These are phyloP conservation scores for Sialia sialis DNA, from an alignment of 2,113 vertebrate genomes.

Conservation along the genomic window DNA sequence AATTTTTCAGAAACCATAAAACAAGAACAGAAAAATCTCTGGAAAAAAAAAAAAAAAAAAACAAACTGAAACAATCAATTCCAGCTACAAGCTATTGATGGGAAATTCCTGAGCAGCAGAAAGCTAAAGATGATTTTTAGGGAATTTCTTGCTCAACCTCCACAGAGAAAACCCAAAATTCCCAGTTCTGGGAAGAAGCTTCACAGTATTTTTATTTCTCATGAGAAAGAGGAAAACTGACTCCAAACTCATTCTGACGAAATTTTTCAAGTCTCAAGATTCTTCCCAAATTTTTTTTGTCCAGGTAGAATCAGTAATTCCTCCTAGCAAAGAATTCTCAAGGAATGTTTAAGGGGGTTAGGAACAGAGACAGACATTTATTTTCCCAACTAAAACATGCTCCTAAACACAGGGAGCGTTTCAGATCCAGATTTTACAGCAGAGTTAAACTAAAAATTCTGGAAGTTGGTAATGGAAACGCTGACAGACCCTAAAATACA, in stretches of 20 bases:
- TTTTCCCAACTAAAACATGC: neutral
- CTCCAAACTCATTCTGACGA: neutral
- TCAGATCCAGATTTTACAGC: conserved; percentile 36
- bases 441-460: conserved; percentile 32
- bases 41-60: neutral
- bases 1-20: neutral
- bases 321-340: neutral
- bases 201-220: neutral
- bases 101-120: neutral
- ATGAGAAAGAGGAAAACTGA: neutral
- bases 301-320: neutral
- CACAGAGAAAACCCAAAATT: neutral
- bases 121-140: neutral
- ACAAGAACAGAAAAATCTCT: neutral
- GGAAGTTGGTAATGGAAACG: neutral
- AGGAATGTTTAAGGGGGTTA: accelerated
- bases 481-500: conserved; percentile 36
- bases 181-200: neutral
- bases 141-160: neutral
- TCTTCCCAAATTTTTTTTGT: neutral
- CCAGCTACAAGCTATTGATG: neutral
- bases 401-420: neutral
- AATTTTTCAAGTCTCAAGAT: neutral
- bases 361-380: neutral
- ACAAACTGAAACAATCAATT: neutral